Percentiles rank a stretch among this genome's conserved stretches.
Evolutionary conservation across 2,113 vertebrate genomes (phyloP).

Genomic region (Heloderma charlesbogerti): DNA sequence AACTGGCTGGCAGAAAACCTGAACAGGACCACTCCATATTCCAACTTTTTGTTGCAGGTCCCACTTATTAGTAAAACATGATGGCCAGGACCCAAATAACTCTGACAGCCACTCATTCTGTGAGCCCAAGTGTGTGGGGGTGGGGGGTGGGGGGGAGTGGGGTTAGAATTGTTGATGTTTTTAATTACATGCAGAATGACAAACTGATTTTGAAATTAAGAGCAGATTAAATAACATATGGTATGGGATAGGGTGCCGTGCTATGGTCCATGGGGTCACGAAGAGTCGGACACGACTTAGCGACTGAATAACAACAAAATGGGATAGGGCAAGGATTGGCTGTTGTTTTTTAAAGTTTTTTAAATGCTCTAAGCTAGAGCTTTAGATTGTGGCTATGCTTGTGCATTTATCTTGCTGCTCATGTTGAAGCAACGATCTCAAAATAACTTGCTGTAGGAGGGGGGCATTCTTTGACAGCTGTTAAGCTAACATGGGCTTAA

Average conservation of each 20-base stretch:
- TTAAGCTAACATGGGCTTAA: constrained; percentile 11
- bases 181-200: background rate
- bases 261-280: no score
- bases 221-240: background rate
- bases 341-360: no score
- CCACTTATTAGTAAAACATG: background rate
- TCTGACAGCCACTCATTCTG: background rate
- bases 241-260: background rate
- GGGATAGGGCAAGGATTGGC: no score
- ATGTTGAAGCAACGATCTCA: background rate
- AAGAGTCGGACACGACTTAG: no score
- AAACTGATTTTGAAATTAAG: background rate
- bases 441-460: background rate
- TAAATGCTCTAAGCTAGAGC: background rate
- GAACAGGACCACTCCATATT: background rate
- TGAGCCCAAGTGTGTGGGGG: background rate
- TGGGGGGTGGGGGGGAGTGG: background rate
- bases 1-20: background rate
- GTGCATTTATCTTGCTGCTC: background rate
- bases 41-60: background rate
- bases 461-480: background rate
- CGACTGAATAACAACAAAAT: no score
- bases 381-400: background rate
- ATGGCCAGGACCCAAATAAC: background rate
- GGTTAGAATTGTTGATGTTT: background rate